Conservation (phyloP, 2,113 vertebrate genomes). For the Megaleporinus macrocephalus region DNA sequence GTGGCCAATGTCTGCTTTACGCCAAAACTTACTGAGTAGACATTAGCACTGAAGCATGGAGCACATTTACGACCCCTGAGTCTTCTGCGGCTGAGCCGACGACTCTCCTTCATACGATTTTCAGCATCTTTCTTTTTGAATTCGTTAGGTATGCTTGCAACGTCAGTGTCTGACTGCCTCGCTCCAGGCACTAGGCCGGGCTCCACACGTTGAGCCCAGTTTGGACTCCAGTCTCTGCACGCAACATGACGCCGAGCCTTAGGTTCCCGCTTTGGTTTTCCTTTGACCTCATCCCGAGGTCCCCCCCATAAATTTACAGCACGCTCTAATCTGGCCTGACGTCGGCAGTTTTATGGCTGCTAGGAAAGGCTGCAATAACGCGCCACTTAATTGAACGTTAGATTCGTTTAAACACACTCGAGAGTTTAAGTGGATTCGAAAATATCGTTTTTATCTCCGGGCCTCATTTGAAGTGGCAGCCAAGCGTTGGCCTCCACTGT, state of each 20-base stretch:
- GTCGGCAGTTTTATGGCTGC: slow-evolving; percentile 61
- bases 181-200: background rate
- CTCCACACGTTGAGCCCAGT: background rate
- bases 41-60: background rate
- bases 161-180: background rate
- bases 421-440: slow-evolving; percentile 64
- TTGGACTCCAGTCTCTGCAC: background rate
- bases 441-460: slow-evolving; percentile 64
- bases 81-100: background rate
- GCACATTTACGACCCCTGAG: background rate
- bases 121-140: background rate
- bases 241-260: slow-evolving; percentile 10
- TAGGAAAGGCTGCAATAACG: slow-evolving; percentile 67
- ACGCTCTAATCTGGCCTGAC: slow-evolving; percentile 65
- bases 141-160: background rate
- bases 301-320: slow-evolving; percentile 59
- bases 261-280: slow-evolving; percentile 38
- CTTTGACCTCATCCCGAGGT: slow-evolving; percentile 44
- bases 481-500: slow-evolving; percentile 64
- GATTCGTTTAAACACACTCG: slow-evolving; percentile 70
- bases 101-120: background rate
- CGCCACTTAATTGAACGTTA: slow-evolving; percentile 69
- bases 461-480: slow-evolving; percentile 66
- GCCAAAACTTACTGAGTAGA: background rate
- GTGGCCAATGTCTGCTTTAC: too few relatives aligned